Conservation (phyloP, 1,140 invertebrate species). For the Aphidius ervi region DNA sequence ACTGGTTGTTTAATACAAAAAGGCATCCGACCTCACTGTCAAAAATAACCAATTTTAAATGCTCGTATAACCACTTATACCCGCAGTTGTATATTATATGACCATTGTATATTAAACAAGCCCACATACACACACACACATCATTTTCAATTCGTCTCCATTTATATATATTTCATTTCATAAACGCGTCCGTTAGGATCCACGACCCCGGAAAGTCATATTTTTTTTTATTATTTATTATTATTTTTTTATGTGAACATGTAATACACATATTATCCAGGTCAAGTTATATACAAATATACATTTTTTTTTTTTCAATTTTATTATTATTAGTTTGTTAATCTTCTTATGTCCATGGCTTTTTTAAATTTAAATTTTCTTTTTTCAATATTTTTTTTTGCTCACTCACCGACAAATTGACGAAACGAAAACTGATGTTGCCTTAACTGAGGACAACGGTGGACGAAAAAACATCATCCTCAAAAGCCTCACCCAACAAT, state of each 20-base stretch:
- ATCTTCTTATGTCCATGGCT: background rate
- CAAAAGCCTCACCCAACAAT: background rate
- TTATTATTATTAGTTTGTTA: background rate
- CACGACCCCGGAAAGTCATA: background rate
- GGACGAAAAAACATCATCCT: conserved; percentile 14
- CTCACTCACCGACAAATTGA: conserved; percentile 20
- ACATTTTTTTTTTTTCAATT: background rate
- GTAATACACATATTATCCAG: background rate
- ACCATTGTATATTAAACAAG: conserved; percentile 1
- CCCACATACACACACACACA: conserved; percentile 9
- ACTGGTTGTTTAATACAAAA: conserved; percentile 38
- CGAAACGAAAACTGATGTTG: conserved; percentile 1
- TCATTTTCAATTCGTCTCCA: too few relatives aligned
- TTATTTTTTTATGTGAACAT: too few relatives aligned
- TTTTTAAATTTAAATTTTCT: background rate
- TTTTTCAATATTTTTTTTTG: too few relatives aligned
- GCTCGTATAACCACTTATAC: conserved; percentile 14
- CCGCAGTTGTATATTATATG: conserved; percentile 6
- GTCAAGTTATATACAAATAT: background rate
- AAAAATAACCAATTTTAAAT: conserved; percentile 45
- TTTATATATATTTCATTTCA: too few relatives aligned
- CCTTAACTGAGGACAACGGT: conserved; percentile 5
- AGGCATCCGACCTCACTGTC: conserved; percentile 46
- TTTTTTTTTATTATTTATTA: too few relatives aligned
- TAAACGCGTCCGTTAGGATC: conserved; percentile 9